Evolutionary conservation across 2,888 invertebrate genomes (phyloP), one percentile per base, ranked within the genome.

Genomic region (Baronia brevicornis): DNA sequence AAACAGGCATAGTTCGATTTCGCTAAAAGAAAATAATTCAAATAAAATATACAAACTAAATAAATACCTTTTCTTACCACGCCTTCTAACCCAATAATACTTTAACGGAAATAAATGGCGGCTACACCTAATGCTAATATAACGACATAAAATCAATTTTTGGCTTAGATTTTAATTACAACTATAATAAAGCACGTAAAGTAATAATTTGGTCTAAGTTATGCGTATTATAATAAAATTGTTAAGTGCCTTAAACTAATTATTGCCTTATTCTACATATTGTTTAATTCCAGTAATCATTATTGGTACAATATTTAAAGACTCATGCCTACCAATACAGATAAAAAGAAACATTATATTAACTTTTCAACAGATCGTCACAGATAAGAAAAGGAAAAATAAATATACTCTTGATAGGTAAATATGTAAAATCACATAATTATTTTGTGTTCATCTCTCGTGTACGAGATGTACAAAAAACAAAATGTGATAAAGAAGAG

Each of bases 131-230:
- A 69, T 62, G 60, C 67, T 74, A 78, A 50, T 51, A 48, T 71
- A 74, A 73, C 66, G 61, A 72, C 62, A 71, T 78, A 69, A 75
- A 80, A 75, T 77, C 80, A 82, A 84, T 84, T 79, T 84, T 84
- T 84, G 84, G 84, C 84, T 82, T 84, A 84, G 68, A 77, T 73
- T 79, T 69, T 79, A 82, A 82, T 75, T 84, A 80, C 48, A 69
- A 59, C 80, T 84, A 84, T 58, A 51, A 77, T 78, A 82, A 84
- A 84, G 82, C 80, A 80, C 67, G 66, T 75, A 77, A 71, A 71
- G 65, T 80, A 73, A 80, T 79, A 82, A 75, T 84, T 84, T 84
- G 84, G 84, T 84, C 84, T 84, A 82, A 71, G 78, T 82, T 80
- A 82, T 74, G 74, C 70, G 63, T 67, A 63, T 65, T 73, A 72